Percentiles rank a stretch among this genome's conserved stretches.
Evolutionary conservation across 1,140 invertebrate genomes (phyloP).

Genomic region (Acromyrmex echinatior): DNA sequence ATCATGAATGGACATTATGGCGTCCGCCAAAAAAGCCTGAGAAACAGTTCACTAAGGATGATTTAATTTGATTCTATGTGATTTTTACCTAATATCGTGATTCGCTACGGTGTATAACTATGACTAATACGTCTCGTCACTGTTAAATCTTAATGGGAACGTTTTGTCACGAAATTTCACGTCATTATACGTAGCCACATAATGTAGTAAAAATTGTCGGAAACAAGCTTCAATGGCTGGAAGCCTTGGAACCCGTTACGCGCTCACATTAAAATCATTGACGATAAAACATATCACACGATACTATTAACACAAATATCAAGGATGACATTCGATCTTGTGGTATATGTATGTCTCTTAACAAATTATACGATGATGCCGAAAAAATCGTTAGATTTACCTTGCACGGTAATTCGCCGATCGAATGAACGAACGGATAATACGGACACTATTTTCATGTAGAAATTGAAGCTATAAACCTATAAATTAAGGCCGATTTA

Average conservation of each 20-base stretch:
- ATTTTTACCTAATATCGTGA: not conserved
- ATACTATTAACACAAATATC: slow-evolving; percentile 46
- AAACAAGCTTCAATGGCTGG: not conserved
- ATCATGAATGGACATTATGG: slow-evolving; percentile 71
- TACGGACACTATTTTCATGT: slow-evolving; percentile 68
- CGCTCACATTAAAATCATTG: slow-evolving; percentile 42
- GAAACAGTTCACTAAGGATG: slow-evolving; percentile 51
- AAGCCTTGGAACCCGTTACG: not conserved
- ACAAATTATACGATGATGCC: slow-evolving; percentile 70
- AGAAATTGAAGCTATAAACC: slow-evolving; percentile 31
- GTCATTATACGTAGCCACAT: not conserved
- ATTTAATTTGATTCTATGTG: not conserved
- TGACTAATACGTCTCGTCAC: not conserved
- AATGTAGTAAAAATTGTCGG: slow-evolving; percentile 2
- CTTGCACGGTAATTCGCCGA: slow-evolving; percentile 68
- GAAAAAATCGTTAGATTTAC: slow-evolving; percentile 81
- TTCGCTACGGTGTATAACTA: not conserved
- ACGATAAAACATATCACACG: slow-evolving; percentile 50
- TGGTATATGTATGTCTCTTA: slow-evolving; percentile 54
- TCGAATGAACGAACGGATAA: not conserved
- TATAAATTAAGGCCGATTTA: slow-evolving; percentile 61
- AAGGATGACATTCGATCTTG: slow-evolving; percentile 7
- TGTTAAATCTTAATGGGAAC: not conserved
- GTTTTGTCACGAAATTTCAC: not conserved
- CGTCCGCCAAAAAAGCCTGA: slow-evolving; percentile 61